These are phyloP conservation scores for Acleris laterana DNA, from an alignment of 2,888 invertebrate genomes.

Conservation along the genomic window DNA sequence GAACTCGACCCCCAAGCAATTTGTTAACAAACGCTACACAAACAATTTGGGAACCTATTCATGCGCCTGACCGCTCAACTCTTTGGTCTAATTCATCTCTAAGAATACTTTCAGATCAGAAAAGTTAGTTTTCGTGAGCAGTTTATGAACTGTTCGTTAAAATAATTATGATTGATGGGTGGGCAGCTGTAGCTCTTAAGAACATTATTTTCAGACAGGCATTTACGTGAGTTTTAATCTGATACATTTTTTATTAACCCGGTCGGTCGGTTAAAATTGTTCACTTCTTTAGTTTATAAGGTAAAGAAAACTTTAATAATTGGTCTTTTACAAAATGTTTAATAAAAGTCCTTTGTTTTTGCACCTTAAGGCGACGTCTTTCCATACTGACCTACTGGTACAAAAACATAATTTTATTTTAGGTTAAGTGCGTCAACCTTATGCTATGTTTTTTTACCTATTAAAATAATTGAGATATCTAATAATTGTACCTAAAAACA, in stretches of 20 bases:
- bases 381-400: too few species aligned
- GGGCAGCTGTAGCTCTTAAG: conserved; percentile 1
- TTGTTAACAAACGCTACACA: conserved; percentile 27
- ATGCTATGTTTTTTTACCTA: too few species aligned
- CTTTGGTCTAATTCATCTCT: conserved; percentile 23
- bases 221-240: conserved; percentile 1
- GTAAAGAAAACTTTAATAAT: too few species aligned
- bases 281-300: too few species aligned
- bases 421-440: too few species aligned
- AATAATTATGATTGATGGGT: conserved; percentile 27
- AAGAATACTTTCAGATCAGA: not conserved
- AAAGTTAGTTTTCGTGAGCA: conserved; percentile 9
- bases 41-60: conserved; percentile 15
- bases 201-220: not conserved
- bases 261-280: too few species aligned
- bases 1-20: conserved; percentile 15
- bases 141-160: conserved; percentile 23
- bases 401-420: too few species aligned
- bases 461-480: too few species aligned
- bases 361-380: too few species aligned
- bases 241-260: not conserved
- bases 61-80: not conserved
- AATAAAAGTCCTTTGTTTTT: too few species aligned
- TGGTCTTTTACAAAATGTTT: too few species aligned
- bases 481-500: too few species aligned